Base-by-base conservation (phyloP, 2,113 vertebrate species). In the Hemibagrus wyckioides region DNA sequence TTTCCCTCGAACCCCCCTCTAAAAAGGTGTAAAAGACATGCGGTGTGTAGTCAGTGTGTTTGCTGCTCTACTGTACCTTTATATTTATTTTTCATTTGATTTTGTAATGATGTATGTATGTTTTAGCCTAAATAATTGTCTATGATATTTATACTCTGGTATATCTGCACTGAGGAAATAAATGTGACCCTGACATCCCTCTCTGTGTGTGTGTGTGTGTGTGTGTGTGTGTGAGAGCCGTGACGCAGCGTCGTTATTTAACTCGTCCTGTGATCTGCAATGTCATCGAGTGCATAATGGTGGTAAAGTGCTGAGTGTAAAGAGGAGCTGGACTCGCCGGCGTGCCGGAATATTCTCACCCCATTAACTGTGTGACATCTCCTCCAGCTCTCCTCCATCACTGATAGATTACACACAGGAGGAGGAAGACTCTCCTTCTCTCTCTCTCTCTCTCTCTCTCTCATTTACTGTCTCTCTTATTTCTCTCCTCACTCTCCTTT, bases 141-240 rank as follows among this genome's bases (percentile, higher is more conserved):
- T 59, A 86, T 88, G 90, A 88, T 91, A 90, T 91, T 92, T 94
- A 90, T 90, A 90, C 91, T 92, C 89, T 92, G 90, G 83, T 95
- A 89, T 93, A 91, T 94, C 85, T 94, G 90, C 93, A 88, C 87
- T 89, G 86, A 90, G 69, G 44, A 93, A 95, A 95, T 95, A 95
- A 94, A 95, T 93, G 89, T 92, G 80, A 90, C 89, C 84, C 91
- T 92, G 87, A 61, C 57, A 56, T 11, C n/a, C n/a, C n/a, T n/a
- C n/a, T n/a, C 3, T 14, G 15, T 73, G n/a, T 33, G 23, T 30
- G 54, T 30, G 44, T 21, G 4, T 44, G 52, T 44, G 33, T 79
- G 48, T 89, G 48, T 89, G 56, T 80, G 39, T 57, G 52, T 61
- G 23, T 82, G 61, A 71, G 23, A 75, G 11, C 67, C 48, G 6